Evolutionary conservation across 2,113 vertebrate species (phyloP).

Genomic region (Neogale vison): DNA sequence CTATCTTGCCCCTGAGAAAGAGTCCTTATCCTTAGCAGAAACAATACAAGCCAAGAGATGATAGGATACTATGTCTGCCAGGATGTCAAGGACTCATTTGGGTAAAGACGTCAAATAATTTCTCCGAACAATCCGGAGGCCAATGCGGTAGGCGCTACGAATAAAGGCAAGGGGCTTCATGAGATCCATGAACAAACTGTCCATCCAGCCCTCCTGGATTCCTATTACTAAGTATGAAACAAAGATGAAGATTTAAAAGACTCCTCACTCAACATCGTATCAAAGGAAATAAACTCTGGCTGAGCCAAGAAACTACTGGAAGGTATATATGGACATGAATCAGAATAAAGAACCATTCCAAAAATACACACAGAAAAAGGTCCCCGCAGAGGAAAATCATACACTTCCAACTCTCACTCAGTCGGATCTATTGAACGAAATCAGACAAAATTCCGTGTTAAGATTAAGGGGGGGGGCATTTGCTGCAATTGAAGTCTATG

Average conservation of each 20-base stretch:
- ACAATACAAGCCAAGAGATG: background rate
- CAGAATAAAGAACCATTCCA: slow-evolving; percentile 60
- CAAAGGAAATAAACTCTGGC: slow-evolving; percentile 39
- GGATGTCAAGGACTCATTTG: slow-evolving; percentile 18
- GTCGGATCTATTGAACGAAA: slow-evolving; percentile 18
- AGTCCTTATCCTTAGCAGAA: slow-evolving; percentile 12
- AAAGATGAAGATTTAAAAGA: slow-evolving; percentile 39
- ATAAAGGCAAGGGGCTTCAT: background rate
- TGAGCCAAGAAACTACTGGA: slow-evolving; percentile 29
- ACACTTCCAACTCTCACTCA: background rate
- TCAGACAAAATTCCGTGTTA: slow-evolving; percentile 2
- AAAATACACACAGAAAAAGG: slow-evolving; percentile 49
- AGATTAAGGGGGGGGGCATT: background rate
- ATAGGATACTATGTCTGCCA: background rate
- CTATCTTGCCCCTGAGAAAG: slow-evolving; percentile 6
- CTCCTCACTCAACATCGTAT: background rate
- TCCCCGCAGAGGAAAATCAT: slow-evolving; percentile 35
- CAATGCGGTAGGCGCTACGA: background rate
- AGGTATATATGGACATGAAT: background rate
- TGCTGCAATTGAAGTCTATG: background rate
- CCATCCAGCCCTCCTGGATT: background rate
- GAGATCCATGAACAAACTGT: background rate
- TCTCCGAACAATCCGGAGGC: background rate
- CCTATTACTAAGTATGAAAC: background rate
- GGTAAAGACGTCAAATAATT: background rate